These are phyloP conservation scores for Drosophila nr. medialis DNA, from an alignment of 2,888 invertebrate species.

Conservation along the genomic window DNA sequence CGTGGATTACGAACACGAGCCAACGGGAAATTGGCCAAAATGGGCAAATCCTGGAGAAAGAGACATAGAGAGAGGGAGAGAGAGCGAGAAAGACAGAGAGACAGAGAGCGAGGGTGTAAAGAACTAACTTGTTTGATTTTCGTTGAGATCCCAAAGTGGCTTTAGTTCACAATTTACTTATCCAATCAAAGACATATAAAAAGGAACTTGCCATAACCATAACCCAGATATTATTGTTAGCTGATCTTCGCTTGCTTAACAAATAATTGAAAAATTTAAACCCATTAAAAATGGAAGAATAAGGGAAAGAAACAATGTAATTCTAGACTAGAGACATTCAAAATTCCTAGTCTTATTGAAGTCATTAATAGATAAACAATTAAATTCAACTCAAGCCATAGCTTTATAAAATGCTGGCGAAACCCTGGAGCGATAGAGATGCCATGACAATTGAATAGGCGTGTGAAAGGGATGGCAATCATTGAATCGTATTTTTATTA, in stretches of 20 bases:
- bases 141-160: slow-evolving; percentile 16
- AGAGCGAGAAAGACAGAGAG: neutral
- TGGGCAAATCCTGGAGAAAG: slow-evolving; percentile 14
- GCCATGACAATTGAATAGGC: too few species aligned
- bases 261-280: neutral
- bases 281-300: neutral
- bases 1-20: slow-evolving; percentile 73
- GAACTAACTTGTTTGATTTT: slow-evolving; percentile 34
- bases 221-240: neutral
- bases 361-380: too few species aligned
- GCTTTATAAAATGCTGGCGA: too few species aligned
- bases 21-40: slow-evolving; percentile 52
- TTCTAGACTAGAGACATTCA: too few species aligned
- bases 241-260: neutral
- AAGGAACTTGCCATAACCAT: neutral
- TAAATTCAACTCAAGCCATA: too few species aligned
- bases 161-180: slow-evolving; percentile 17
- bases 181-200: slow-evolving; percentile 23
- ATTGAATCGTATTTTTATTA: too few species aligned
- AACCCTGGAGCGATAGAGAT: too few species aligned
- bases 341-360: neutral
- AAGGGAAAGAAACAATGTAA: neutral
- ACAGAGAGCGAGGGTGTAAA: neutral
- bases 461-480: too few species aligned
- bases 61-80: neutral